phyloP scores from a whole-genome alignment of 2,888 invertebrate genomes.

The Osmoderma eremita region DNA sequence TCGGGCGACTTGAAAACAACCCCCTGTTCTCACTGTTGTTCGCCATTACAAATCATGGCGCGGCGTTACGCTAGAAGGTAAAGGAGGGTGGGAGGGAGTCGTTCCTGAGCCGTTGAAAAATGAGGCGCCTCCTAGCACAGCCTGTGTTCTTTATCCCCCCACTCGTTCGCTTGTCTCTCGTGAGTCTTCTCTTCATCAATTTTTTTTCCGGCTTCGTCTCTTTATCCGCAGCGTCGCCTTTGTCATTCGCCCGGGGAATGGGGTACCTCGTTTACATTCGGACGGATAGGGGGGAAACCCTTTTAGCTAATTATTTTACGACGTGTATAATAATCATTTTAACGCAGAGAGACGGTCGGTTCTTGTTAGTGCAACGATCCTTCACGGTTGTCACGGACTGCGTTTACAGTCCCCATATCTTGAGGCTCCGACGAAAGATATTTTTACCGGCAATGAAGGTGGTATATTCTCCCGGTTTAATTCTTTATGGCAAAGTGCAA shows the following conservation, averaged over 20 bases:
- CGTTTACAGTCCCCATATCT: too few relatives aligned
- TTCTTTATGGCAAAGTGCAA: too few relatives aligned
- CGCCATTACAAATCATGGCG: too few relatives aligned
- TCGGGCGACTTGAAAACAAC: not conserved
- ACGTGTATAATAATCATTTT: conserved; percentile 33
- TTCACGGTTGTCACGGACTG: too few relatives aligned
- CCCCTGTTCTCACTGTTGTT: too few relatives aligned
- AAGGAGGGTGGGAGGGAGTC: too few relatives aligned
- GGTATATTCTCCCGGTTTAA: too few relatives aligned
- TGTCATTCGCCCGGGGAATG: not conserved
- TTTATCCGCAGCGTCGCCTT: not conserved
- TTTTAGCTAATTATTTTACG: conserved; percentile 38
- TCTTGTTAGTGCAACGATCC: not conserved
- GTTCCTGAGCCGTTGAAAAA: conserved; percentile 2
- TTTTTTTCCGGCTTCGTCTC: not conserved
- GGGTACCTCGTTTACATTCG: not conserved
- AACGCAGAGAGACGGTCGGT: not conserved
- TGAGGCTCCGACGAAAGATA: too few relatives aligned
- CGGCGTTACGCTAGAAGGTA: too few relatives aligned
- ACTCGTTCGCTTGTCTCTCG: too few relatives aligned
- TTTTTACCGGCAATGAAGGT: too few relatives aligned
- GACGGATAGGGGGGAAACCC: conserved; percentile 9
- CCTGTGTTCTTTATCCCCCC: not conserved
- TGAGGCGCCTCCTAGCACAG: not conserved
- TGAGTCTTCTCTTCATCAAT: too few relatives aligned